phyloP scores from a whole-genome alignment of 2,797 vertebrate species.

The Trachops cirrhosus region DNA sequence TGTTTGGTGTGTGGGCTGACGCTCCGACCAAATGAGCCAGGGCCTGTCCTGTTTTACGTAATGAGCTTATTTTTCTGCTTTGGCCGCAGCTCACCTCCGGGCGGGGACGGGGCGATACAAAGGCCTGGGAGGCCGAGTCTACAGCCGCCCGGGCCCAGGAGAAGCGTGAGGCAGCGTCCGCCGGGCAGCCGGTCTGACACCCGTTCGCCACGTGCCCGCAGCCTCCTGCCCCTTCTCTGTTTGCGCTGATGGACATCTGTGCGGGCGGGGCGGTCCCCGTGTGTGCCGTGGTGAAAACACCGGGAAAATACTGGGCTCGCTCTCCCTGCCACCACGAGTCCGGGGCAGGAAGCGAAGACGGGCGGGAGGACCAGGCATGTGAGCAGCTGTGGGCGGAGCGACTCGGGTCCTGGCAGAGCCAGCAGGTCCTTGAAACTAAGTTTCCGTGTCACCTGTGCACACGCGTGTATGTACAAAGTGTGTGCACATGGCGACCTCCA shows the following conservation, averaged over 20 bases:
- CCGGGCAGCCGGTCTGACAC: background rate
- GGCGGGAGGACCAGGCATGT: background rate
- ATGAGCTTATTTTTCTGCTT: background rate
- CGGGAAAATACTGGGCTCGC: background rate
- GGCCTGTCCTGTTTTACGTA: background rate
- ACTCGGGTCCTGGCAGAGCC: background rate
- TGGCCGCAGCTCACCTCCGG: background rate
- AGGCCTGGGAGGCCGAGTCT: background rate
- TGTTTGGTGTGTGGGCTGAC: too few species aligned
- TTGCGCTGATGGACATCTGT: background rate
- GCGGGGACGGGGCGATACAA: background rate
- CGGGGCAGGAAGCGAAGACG: background rate
- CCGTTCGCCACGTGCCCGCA: background rate
- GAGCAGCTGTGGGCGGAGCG: background rate
- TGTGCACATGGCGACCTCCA: background rate
- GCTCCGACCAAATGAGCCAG: too few species aligned
- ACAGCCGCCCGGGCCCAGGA: background rate
- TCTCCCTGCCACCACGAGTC: background rate
- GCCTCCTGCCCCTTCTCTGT: background rate
- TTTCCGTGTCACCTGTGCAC: too few species aligned
- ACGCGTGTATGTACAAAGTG: background rate
- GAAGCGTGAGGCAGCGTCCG: background rate
- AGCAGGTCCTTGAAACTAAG: too few species aligned
- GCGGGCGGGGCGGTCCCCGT: background rate
- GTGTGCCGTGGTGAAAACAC: background rate